Conservation (phyloP, 1,140 invertebrate genomes). For the Hesperophylax magnus region DNA sequence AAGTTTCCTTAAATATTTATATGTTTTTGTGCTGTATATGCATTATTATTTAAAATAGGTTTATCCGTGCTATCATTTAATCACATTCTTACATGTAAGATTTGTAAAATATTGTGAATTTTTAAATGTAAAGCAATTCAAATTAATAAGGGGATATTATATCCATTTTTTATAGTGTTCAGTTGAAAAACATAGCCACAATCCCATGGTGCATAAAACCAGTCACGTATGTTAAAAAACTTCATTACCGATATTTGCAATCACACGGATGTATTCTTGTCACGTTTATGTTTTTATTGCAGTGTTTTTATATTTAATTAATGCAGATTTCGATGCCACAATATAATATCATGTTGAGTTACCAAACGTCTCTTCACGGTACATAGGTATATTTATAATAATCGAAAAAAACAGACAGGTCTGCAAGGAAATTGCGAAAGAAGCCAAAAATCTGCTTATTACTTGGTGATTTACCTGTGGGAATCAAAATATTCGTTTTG, state of each 20-base stretch:
- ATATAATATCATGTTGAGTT: background rate
- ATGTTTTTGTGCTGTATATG: no score
- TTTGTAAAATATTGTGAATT: no score
- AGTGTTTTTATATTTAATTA: conserved; percentile 9
- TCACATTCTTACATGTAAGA: no score
- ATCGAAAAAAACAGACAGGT: conserved; percentile 2
- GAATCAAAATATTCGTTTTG: no score
- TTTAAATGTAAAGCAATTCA: no score
- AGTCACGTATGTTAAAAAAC: conserved; percentile 7
- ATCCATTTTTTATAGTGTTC: no score
- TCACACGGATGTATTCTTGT: conserved; percentile 19
- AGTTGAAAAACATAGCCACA: background rate
- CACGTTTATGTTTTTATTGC: conserved; percentile 29
- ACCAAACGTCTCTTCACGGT: background rate
- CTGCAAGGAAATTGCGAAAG: conserved; percentile 5
- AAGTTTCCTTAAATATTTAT: no score
- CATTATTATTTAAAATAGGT: no score
- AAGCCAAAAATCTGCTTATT: background rate
- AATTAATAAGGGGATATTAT: no score
- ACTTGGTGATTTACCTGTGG: no score
- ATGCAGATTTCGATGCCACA: conserved; percentile 5
- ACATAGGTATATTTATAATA: background rate
- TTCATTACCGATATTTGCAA: conserved; percentile 5
- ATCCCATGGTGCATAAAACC: background rate
- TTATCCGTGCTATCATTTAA: no score